phyloP scores from a whole-genome alignment of 2,888 invertebrate genomes.

The Mesorhabditis spiculigera region DNA sequence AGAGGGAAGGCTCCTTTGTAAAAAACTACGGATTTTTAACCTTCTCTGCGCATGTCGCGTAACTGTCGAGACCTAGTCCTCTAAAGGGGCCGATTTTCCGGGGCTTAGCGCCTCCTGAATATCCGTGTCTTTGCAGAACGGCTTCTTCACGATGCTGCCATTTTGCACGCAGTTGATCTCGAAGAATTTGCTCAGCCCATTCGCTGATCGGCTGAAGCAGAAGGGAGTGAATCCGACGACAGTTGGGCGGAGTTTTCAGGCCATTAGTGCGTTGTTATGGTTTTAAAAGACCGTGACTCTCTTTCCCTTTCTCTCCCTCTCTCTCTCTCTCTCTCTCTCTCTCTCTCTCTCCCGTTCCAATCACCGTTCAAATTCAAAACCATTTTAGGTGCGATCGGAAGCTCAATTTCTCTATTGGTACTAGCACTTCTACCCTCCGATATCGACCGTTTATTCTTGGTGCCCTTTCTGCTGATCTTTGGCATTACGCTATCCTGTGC shows the following conservation, averaged over 20 bases:
- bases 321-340: too few species aligned
- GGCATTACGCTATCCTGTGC: neutral
- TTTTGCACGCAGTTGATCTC: neutral
- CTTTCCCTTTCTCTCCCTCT: too few species aligned
- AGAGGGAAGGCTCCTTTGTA: too few species aligned
- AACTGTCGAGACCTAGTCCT: too few species aligned
- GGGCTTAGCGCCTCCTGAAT: too few species aligned
- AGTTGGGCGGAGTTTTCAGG: neutral
- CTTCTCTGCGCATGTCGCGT: too few species aligned
- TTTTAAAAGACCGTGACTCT: too few species aligned
- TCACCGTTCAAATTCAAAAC: neutral
- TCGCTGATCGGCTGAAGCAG: neutral
- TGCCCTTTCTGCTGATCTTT: neutral
- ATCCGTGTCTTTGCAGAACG: neutral
- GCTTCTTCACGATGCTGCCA: neutral
- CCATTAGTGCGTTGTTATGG: too few species aligned
- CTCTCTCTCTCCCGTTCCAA: neutral
- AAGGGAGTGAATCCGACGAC: neutral
- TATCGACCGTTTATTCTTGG: neutral
- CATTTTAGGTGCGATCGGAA: neutral
- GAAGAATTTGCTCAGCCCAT: neutral
- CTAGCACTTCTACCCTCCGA: neutral
- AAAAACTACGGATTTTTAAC: too few species aligned
- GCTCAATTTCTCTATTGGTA: neutral
- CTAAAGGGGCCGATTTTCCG: too few species aligned